These are phyloP conservation scores for Leptinotarsa lineolata DNA, from an alignment of 1,140 invertebrate genomes.

Conservation along the genomic window DNA sequence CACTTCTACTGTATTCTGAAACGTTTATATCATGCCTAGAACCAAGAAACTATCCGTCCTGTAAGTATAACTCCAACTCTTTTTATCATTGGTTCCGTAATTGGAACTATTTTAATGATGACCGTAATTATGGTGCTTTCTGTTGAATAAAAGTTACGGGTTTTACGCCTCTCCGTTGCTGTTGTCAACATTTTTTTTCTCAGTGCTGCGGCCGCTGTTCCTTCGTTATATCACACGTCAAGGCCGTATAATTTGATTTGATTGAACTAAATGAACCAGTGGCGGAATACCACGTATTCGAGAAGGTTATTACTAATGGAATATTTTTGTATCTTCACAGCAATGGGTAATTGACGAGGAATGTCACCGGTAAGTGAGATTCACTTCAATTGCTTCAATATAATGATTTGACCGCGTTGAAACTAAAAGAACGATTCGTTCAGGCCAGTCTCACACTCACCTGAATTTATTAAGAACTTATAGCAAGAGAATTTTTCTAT, in stretches of 20 bases:
- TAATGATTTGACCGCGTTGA: no score
- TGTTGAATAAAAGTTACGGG: constrained; percentile 1
- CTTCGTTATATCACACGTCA: constrained; percentile 8
- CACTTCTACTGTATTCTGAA: no score
- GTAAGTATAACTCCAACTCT: not conserved
- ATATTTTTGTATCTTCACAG: no score
- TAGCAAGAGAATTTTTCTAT: no score
- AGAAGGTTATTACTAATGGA: not conserved
- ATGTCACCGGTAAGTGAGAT: no score
- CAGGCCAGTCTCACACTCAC: no score
- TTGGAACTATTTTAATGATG: constrained; percentile 8
- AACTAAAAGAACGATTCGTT: no score
- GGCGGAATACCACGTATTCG: not conserved
- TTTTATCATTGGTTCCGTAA: not conserved
- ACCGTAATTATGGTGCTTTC: not conserved
- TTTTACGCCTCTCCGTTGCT: not conserved
- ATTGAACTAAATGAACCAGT: constrained; percentile 3
- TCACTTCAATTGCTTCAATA: no score
- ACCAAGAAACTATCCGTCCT: no score
- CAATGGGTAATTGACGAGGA: no score
- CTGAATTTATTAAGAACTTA: no score
- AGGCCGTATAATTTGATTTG: constrained; percentile 3
- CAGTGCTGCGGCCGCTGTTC: not conserved
- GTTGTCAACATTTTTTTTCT: not conserved
- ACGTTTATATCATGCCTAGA: no score